Base-by-base conservation (phyloP, 1,140 invertebrate genomes). In the Drosophila seguyi region DNA sequence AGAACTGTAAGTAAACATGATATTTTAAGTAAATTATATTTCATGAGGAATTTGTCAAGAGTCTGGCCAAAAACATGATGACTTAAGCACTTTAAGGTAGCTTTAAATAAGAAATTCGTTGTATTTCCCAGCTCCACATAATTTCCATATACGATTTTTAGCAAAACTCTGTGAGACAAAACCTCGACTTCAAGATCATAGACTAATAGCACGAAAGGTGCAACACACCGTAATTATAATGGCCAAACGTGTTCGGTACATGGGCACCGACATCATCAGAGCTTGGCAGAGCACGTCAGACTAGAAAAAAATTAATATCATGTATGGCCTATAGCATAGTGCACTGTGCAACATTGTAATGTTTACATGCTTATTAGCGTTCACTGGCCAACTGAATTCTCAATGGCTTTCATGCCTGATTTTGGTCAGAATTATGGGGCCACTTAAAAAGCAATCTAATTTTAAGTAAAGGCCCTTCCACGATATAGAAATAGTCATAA, bases 1-100 rank as follows among this genome's bases (percentile, higher is more conserved):
- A 96, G 75, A 94, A 95, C 79, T 96, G 97, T 98, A 94, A 97
- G n/a, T n/a, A n/a, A n/a, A n/a, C n/a, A n/a, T 10, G 29, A 29
- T 29, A 29, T n/a, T n/a, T n/a, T n/a, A n/a, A n/a, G n/a, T n/a
- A n/a, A n/a, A n/a, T n/a, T n/a, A n/a, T n/a, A n/a, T n/a, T n/a
- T n/a, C n/a, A n/a, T n/a, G n/a, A 22, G 13, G 27, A 29, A 50
- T 50, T 18, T 13, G 47, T 27, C 14, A 5, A 36, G 4, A 53
- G 13, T 22, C 18, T 20, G 4, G 11, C 27, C 48, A 20, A 34
- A 20, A 34, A 34, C 8, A 4, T 5, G 13, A 6, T n/a, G 50
- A 53, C 20, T 16, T 2, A 10, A 53, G 18, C 31, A 22, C 7
- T 22, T 22, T 3, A 61, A 27, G 18, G 11, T 61, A n/a, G 20